Conservation (phyloP, 1,140 invertebrate species). For the Delia radicum region DNA sequence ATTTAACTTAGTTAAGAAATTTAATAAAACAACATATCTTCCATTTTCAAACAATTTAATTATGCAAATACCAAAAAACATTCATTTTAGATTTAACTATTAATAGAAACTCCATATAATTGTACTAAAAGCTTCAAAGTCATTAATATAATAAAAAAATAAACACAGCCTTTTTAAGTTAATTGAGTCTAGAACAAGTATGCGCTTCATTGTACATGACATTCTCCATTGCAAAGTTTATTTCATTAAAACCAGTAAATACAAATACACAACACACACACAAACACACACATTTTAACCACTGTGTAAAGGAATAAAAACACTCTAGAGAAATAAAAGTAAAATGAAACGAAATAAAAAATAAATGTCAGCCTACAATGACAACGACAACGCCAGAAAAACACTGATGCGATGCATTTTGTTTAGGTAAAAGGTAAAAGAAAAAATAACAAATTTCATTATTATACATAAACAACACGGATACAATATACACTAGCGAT, state of each 20-base stretch:
- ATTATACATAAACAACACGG: neutral
- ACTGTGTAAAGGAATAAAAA: neutral
- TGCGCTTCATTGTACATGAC: neutral
- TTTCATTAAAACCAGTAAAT: slow-evolving; percentile 14
- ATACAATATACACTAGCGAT: neutral
- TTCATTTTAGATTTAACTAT: no score
- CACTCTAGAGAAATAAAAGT: neutral
- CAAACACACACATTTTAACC: neutral
- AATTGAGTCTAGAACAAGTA: slow-evolving; percentile 18
- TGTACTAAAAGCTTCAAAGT: neutral
- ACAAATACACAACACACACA: neutral
- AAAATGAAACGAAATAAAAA: no score
- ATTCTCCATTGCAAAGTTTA: slow-evolving; percentile 13
- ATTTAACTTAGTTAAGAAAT: no score
- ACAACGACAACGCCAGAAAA: neutral
- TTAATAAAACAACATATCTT: no score
- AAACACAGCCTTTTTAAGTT: slow-evolving; percentile 5
- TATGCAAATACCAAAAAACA: slow-evolving; percentile 16
- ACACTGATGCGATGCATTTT: neutral
- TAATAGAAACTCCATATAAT: no score
- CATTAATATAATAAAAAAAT: neutral
- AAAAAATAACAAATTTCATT: neutral
- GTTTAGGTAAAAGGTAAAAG: neutral
- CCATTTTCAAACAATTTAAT: slow-evolving; percentile 8
- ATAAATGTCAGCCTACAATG: neutral